A percentile compares a stretch with the other conserved stretches of the same genome.
Evolutionary conservation across 1,140 invertebrate species (phyloP).

Genomic region (Megalonaias nervosa): DNA sequence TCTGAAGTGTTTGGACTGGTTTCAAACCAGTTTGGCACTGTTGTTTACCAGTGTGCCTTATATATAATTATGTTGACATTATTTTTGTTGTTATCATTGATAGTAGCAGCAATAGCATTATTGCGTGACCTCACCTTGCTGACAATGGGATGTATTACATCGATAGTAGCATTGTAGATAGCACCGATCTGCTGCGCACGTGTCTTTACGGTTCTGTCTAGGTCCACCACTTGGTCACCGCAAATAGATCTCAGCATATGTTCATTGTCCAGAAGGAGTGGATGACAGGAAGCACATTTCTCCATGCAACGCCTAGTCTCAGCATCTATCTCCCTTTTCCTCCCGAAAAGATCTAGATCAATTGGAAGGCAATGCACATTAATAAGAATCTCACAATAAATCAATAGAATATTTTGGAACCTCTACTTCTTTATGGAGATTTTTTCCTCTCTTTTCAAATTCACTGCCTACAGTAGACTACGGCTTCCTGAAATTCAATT

Average conservation of each 20-base stretch:
- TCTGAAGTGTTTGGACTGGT: no score
- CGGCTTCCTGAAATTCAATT: no score
- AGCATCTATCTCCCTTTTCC: constrained; percentile 16
- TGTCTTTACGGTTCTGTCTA: constrained; percentile 15
- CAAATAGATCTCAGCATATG: constrained; percentile 7
- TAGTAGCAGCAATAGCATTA: no score
- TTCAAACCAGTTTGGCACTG: no score
- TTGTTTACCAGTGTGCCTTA: no score
- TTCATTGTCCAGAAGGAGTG: constrained; percentile 8
- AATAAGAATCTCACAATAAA: no score
- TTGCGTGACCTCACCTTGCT: constrained; percentile 13
- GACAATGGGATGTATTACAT: constrained; percentile 15
- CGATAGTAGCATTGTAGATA: constrained; percentile 11
- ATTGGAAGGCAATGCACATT: not conserved
- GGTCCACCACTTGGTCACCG: constrained; percentile 9
- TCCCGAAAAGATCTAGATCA: constrained; percentile 22
- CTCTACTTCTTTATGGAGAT: no score
- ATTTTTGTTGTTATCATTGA: no score
- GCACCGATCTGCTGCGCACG: not conserved
- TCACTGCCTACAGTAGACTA: no score
- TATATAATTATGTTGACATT: no score
- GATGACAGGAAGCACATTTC: constrained; percentile 22
- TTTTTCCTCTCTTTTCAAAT: no score
- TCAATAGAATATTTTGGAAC: no score
- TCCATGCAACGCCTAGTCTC: constrained; percentile 13